Conservation (phyloP, 92 coral and sea anemone genomes). For the Parazoanthus darwini region DNA sequence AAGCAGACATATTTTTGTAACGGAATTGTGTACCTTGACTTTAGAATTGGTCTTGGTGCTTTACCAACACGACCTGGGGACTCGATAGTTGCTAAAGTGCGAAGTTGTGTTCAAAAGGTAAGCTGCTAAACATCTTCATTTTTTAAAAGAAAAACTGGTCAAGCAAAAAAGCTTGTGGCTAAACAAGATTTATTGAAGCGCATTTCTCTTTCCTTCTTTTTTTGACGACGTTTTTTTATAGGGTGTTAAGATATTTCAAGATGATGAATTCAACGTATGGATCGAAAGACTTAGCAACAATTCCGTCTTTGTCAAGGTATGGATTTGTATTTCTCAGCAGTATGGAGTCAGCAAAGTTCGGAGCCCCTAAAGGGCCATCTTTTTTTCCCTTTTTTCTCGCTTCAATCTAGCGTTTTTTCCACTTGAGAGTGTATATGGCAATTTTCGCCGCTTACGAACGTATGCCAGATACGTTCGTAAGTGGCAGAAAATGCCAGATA, state of each 20-base stretch:
- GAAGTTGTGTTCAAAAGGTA: constrained; percentile 72
- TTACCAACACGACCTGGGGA: constrained; percentile 64
- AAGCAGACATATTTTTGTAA: no score
- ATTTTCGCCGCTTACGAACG: no score
- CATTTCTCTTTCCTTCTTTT: not conserved
- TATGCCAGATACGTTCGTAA: no score
- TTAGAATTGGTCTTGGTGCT: constrained; percentile 67
- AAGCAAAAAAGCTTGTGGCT: not conserved
- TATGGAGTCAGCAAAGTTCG: no score
- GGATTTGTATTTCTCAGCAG: not conserved
- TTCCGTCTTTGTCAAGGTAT: constrained; percentile 67
- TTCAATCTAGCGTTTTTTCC: no score
- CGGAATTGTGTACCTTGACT: not conserved
- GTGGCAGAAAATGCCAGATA: no score
- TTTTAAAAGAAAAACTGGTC: no score
- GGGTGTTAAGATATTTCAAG: constrained; percentile 69
- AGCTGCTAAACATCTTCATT: not conserved
- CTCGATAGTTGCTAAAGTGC: constrained; percentile 59
- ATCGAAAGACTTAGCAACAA: constrained; percentile 70
- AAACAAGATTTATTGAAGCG: not conserved
- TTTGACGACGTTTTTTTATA: not conserved
- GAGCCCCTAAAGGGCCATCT: no score
- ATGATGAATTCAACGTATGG: constrained; percentile 71
- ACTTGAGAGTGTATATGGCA: no score
- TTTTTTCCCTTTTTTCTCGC: no score